These are phyloP conservation scores for Ibidorhyncha struthersii DNA, from an alignment of 2,113 vertebrate genomes.

Conservation along the genomic window DNA sequence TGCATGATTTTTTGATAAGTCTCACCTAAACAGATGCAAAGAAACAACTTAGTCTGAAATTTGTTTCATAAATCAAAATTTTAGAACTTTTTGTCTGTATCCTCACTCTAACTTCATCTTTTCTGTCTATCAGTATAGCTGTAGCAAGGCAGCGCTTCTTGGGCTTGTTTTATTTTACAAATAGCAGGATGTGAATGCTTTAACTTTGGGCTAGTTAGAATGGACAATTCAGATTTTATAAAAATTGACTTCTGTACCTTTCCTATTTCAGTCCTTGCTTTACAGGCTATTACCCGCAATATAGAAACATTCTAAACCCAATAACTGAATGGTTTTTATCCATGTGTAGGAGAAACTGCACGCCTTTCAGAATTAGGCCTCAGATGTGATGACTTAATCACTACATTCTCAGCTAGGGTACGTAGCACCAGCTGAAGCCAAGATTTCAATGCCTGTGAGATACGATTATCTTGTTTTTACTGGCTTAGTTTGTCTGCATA, in stretches of 20 bases:
- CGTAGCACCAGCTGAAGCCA: slow-evolving; percentile 12
- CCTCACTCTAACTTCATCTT: not conserved
- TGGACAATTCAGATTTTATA: not conserved
- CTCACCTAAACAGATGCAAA: not conserved
- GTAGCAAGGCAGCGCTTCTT: not conserved
- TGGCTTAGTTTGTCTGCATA: not conserved
- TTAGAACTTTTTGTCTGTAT: not conserved
- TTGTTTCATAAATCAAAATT: not conserved
- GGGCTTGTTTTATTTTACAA: not conserved
- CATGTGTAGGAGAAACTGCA: not conserved
- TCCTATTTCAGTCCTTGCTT: not conserved
- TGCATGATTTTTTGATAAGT: not conserved
- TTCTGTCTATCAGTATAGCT: not conserved
- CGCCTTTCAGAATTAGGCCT: slow-evolving; percentile 1
- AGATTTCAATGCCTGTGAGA: slow-evolving; percentile 5
- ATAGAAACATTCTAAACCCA: not conserved
- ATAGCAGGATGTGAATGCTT: not conserved
- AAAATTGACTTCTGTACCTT: not conserved
- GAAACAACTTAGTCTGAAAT: not conserved
- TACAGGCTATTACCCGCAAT: not conserved
- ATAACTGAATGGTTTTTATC: not conserved
- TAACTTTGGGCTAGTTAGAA: not conserved
- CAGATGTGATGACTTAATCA: not conserved
- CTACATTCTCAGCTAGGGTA: slow-evolving; percentile 53
- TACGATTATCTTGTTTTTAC: slow-evolving; percentile 26